Base-by-base conservation (phyloP, 2,113 vertebrate species). In the Notarius lentiginosus region DNA sequence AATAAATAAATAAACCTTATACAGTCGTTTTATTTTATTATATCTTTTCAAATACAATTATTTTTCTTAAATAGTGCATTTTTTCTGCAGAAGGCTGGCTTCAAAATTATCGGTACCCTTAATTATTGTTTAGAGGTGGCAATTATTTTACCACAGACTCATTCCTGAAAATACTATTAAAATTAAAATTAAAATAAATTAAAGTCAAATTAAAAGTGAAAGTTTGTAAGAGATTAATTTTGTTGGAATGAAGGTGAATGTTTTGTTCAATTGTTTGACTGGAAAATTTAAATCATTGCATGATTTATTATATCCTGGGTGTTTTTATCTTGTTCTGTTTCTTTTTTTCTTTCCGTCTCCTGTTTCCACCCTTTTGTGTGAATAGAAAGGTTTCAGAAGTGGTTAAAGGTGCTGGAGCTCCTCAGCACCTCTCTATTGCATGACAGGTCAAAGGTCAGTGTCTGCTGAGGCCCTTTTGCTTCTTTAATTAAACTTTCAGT, bases 401-500 rank as follows among this genome's bases (percentile, higher is more conserved):
- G 34, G 41, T 12, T 79, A 79, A 85, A 73, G 81, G 63, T 79
- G 72, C 56, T 58, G 34, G 18, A 80, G n/a, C 11, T 55, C 6
- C 63, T 61, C 30, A 34, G 75, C 55, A 49, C n/a, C 65, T 60
- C 73, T 56, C 30, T 17, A 58, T 79, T 58, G 24, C 17, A 20
- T 20, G n/a, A 55, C 7, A 30, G 53, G 77, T 58, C 75, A 22
- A 12, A 51, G 84, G 84, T 88, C 68, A 24, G 56, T 82, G 87
- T 70, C 55, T 85, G 83, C 24, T 11, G 30, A 22, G 58, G 49
- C 79, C 24, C 79, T 27, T 18, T 84, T 34, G 18, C 30, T 61
- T 66, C 6, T 86, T 83, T 79, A 82, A 86, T 83, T 83, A 58
- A 17, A 83, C 18, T 34, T 79, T 76, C 49, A 12, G 24, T 27